Evolutionary conservation across 1,140 invertebrate species (phyloP), one percentile per base, ranked within the genome.

Genomic region (Eueides isabella): DNA sequence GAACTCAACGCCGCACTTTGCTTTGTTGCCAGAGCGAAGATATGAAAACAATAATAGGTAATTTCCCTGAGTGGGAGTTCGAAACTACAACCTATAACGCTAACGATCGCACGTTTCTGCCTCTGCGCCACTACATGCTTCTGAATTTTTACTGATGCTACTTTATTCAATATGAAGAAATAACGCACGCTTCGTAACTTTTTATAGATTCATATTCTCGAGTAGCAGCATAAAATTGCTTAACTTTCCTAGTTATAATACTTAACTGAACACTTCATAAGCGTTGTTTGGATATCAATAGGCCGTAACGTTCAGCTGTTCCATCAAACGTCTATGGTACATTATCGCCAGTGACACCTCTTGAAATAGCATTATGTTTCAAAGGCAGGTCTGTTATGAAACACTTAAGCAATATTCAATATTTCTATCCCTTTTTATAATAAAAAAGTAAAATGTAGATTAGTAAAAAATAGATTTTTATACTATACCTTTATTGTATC

Each of bases 321-420:
- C 19, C 30, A 28, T 33, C 14, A 71, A 71, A 41, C 33, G 29
- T 19, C 28, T 28, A 30, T 23, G 35, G 23, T 48, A 65, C 35
- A 48, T 64, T 64, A 44, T 48, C 61, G 16, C 31, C 69, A 71
- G 61, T 38, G 69, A 65, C 61, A 48, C 62, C 48, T 71, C 61
- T 48, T 48, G 69, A 71, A 64, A 64, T 31, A 61, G 61, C 62
- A 64, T 64, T 71, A 48, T 64, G 28, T 64, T 64, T 28, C 19
- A 28, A 30, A 64, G 41, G 29, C 29, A 28, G 38, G 35, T 71
- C 55, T 41, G 16, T 64, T 26, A 71, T 64, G 23, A 30, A 61
- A 61, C n/a, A 4, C 16, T 48, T 12, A n/a, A 61, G 12, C 67
- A 7, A n/a, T 29, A 67, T 16, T 7, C 7, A 31, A 31, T n/a